Evolutionary conservation across 1,140 invertebrate genomes (phyloP).

Genomic region (Megalopta genalis): DNA sequence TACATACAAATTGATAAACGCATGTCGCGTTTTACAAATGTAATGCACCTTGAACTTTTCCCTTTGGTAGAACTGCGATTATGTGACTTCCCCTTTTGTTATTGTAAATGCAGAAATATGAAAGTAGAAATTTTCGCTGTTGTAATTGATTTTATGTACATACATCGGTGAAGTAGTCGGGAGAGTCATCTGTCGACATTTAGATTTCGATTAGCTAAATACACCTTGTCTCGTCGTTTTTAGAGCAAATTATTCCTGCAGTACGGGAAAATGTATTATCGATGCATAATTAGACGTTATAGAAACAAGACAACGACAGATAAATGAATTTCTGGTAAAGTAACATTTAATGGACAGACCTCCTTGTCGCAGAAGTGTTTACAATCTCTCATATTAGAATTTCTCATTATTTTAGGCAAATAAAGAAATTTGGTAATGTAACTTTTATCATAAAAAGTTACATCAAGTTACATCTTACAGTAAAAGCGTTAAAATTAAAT

Average conservation of each 20-base stretch:
- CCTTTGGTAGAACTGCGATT: background rate
- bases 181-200: constrained; percentile 4
- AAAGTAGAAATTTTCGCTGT: background rate
- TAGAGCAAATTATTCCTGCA: background rate
- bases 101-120: no score
- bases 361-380: background rate
- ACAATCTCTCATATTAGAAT: background rate
- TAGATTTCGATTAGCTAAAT: background rate
- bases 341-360: constrained; percentile 26
- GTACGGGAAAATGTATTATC: background rate
- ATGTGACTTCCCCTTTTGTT: background rate
- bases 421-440: background rate
- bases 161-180: background rate
- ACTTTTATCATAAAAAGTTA: no score
- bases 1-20: background rate
- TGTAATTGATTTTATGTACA: background rate
- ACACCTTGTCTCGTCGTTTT: no score
- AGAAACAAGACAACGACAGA: constrained; percentile 6
- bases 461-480: no score
- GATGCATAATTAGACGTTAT: background rate
- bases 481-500: no score
- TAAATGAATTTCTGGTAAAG: constrained; percentile 26
- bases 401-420: background rate
- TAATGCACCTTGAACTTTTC: background rate
- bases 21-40: constrained; percentile 11